phyloP scores from a whole-genome alignment of 2,888 invertebrate genomes.

The Hypselothyrea guttata region DNA sequence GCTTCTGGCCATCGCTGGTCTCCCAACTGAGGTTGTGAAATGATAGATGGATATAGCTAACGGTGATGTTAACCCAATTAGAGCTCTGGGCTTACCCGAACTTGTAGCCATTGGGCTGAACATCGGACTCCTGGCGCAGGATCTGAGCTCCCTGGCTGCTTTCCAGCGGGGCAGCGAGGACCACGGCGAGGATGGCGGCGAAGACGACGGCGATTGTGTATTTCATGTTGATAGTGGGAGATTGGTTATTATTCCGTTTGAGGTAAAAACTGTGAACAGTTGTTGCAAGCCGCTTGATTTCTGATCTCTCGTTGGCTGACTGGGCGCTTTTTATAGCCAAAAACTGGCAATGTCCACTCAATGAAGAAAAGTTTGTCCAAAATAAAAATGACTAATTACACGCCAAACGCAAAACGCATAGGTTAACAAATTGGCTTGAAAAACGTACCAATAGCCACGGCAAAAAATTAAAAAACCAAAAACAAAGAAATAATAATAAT shows the following conservation, averaged over 20 bases:
- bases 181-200: slow-evolving; percentile 71
- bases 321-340: slow-evolving; percentile 59
- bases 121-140: slow-evolving; percentile 82
- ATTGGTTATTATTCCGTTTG: slow-evolving; percentile 10
- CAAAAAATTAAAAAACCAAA: slow-evolving; percentile 8
- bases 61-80: neutral
- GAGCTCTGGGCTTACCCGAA: slow-evolving; percentile 83
- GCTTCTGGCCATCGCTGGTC: slow-evolving; percentile 84
- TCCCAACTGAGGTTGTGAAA: slow-evolving; percentile 51
- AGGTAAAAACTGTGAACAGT: slow-evolving; percentile 36
- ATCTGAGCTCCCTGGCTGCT: slow-evolving; percentile 57
- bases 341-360: slow-evolving; percentile 41
- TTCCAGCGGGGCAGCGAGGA: slow-evolving; percentile 73
- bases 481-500: slow-evolving; percentile 29
- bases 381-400: slow-evolving; percentile 75
- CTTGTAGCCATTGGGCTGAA: slow-evolving; percentile 84
- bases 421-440: slow-evolving; percentile 65
- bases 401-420: slow-evolving; percentile 41
- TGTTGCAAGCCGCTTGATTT: slow-evolving; percentile 51
- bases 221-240: slow-evolving; percentile 62
- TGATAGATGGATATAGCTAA: neutral
- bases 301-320: slow-evolving; percentile 50
- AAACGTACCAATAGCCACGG: slow-evolving; percentile 44
- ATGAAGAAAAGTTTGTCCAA: slow-evolving; percentile 59
- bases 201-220: slow-evolving; percentile 70